phyloP scores from a whole-genome alignment of 2,888 invertebrate genomes.

The Drosophila robusta region DNA sequence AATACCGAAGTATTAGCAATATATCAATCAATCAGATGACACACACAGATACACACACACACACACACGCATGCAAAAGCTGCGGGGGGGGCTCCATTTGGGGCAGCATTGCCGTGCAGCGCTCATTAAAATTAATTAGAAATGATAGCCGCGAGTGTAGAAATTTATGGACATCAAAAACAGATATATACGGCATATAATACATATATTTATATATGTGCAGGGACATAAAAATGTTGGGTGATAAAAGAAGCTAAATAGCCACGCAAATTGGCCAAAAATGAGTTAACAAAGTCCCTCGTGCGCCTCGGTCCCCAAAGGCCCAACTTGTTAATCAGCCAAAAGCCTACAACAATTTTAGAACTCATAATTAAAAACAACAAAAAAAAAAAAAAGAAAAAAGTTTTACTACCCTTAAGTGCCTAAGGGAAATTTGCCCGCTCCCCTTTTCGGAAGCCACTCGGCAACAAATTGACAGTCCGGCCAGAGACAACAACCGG shows the following conservation, averaged over 20 bases:
- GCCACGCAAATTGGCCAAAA: constrained; percentile 39
- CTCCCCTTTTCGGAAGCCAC: constrained; percentile 22
- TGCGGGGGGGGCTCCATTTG: not conserved
- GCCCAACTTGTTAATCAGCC: constrained; percentile 53
- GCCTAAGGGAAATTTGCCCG: constrained; percentile 22
- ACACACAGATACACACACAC: constrained; percentile 2
- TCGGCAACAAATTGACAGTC: constrained; percentile 40
- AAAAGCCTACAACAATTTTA: constrained; percentile 39
- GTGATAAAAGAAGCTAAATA: constrained; percentile 9
- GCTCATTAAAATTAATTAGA: constrained; percentile 65
- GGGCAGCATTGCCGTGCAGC: not conserved
- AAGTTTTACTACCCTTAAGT: constrained; percentile 21
- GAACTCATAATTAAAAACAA: constrained; percentile 31
- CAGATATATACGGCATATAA: constrained; percentile 2
- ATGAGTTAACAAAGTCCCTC: constrained; percentile 21
- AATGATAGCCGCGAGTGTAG: constrained; percentile 51
- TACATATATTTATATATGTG: not conserved
- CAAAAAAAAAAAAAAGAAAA: too few species aligned
- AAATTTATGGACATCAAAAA: constrained; percentile 32
- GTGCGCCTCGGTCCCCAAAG: constrained; percentile 12
- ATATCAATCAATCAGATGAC: constrained; percentile 44
- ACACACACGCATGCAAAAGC: not conserved
- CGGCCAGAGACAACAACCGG: not conserved
- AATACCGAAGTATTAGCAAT: constrained; percentile 34
- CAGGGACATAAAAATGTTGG: not conserved